Percentiles rank a stretch among this genome's conserved stretches.
These are phyloP conservation scores for Eupithecia pulchellata DNA, from an alignment of 2,888 invertebrate species.

Conservation along the genomic window DNA sequence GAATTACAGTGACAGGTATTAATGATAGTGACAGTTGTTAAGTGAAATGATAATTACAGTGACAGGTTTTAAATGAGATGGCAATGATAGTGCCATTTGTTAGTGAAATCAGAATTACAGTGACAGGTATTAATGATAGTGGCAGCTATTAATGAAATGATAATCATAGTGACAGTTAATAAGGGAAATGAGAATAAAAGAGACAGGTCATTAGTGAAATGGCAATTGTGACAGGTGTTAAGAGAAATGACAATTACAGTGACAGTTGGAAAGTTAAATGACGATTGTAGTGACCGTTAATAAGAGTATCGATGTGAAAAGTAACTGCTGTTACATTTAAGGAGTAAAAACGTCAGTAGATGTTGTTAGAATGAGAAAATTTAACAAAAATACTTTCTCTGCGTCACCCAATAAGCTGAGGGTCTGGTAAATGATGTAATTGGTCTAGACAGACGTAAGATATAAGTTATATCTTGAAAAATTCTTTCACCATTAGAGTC, in stretches of 20 bases:
- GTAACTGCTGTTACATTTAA: not conserved
- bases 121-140: not conserved
- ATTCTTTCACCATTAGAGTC: too few species aligned
- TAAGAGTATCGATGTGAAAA: not conserved
- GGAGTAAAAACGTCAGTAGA: not conserved
- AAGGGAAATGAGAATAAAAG: not conserved
- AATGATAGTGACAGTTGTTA: not conserved
- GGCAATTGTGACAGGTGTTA: too few species aligned
- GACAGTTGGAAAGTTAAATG: not conserved
- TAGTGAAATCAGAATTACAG: not conserved
- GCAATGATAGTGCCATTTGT: not conserved
- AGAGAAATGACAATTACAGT: not conserved
- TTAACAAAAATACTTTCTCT: too few species aligned
- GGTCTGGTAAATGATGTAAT: too few species aligned
- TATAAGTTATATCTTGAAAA: too few species aligned
- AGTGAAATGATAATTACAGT: not conserved
- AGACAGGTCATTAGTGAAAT: not conserved
- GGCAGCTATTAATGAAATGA: not conserved
- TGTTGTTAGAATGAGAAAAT: too few species aligned
- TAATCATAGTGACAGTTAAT: not conserved
- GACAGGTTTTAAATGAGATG: not conserved
- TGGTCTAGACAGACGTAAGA: too few species aligned
- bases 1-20: not conserved
- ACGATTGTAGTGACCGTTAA: too few species aligned
- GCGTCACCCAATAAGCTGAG: too few species aligned